Base-by-base conservation (phyloP, 1,140 invertebrate genomes). In the Oryzaephilus surinamensis region DNA sequence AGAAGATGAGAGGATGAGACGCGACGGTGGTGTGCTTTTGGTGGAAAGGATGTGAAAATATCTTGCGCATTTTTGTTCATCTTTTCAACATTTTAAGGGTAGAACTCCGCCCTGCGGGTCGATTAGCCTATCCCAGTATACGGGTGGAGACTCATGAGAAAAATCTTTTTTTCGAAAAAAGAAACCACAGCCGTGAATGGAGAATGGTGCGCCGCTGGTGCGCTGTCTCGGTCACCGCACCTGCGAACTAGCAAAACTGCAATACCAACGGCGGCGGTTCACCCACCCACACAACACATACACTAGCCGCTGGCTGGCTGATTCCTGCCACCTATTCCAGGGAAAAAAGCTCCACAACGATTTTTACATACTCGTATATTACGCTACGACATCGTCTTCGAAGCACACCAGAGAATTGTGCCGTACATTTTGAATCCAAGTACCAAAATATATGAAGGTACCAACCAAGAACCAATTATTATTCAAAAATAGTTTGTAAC, bases 151-250 rank as follows among this genome's bases (percentile, higher is more conserved):
- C 59, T 61, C 51, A 46, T 41, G 40, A 57, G 55, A 61, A 60
- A 61, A 61, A 61, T 60, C 48, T 58, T 54, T 57, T 51, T 61
- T 61, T 57, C 18, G 36, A 51, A 56, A 56, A 55, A 58, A 56
- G 52, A 52, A 55, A 58, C 57, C 55, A 41, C 55, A 56, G 47
- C 54, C 48, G 51, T 50, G 55, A 58, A 50, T 53, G 55, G 56
- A 50, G 50, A 45, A 52, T 45, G 43, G 55, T 45, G 58, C 55
- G 60, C 61, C 63, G 66, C 52, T 59, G 46, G 54, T 49, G 65
- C 65, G 66, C 66, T 64, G 61, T 62, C 65, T 42, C 44, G 57
- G 51, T 65, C 64, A 68, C 65, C 65, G 67, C 67, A 69, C 66
- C 66, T 58, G 60, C 57, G 58, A 52, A 54, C 48, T 60, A 54